Evolutionary conservation across 2,797 vertebrate species (phyloP).

Genomic region (Schizothorax lantsangensis): DNA sequence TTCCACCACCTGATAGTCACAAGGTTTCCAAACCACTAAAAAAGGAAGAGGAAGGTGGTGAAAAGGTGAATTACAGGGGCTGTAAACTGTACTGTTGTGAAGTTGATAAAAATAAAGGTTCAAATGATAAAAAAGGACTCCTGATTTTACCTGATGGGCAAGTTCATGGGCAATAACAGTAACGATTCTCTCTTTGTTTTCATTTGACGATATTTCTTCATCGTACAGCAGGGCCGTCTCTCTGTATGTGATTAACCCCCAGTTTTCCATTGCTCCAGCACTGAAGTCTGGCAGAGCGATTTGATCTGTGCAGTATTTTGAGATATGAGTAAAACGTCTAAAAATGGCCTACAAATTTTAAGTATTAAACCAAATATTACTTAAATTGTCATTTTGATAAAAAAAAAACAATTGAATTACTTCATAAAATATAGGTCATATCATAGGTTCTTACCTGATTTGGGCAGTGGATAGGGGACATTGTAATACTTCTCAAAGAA

Average conservation of each 20-base stretch:
- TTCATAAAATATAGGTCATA: not conserved
- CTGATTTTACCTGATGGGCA: slow-evolving; percentile 60
- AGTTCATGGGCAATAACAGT: slow-evolving; percentile 73
- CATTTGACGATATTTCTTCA: slow-evolving; percentile 65
- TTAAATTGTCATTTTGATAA: not conserved
- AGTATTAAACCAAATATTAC: not conserved
- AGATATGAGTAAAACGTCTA: slow-evolving; percentile 1
- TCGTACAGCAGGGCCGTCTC: slow-evolving; percentile 80
- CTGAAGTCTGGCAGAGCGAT: slow-evolving; percentile 82
- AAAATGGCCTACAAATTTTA: not conserved
- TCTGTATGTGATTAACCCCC: slow-evolving; percentile 86
- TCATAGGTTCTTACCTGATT: slow-evolving; percentile 82
- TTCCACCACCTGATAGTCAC: slow-evolving; percentile 96
- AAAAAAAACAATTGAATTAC: not conserved
- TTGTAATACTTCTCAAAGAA: slow-evolving; percentile 85
- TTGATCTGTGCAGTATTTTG: slow-evolving; percentile 73
- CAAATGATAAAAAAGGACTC: not conserved
- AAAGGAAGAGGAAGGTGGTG: not conserved
- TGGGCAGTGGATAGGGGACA: slow-evolving; percentile 82
- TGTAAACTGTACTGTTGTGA: not conserved
- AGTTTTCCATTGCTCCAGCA: slow-evolving; percentile 86
- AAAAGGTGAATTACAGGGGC: not conserved
- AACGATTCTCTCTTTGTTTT: slow-evolving; percentile 82
- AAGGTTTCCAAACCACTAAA: slow-evolving; percentile 96
- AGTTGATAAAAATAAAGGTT: not conserved